Base-by-base conservation (phyloP, 2,113 vertebrate genomes). In the Pleuronectes platessa region DNA sequence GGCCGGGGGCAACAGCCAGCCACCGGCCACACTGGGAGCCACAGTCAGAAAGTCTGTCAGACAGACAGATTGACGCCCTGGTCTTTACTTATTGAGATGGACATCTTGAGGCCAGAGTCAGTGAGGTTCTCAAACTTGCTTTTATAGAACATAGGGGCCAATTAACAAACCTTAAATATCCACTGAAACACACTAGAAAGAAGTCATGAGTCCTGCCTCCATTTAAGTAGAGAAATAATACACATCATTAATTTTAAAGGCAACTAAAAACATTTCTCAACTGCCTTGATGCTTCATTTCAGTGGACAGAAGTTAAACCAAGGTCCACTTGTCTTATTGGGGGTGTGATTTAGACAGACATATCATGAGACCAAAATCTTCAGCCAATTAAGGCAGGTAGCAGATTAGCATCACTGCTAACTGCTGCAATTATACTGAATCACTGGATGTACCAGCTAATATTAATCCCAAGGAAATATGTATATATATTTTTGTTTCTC, bases 11-110 rank as follows among this genome's bases (percentile, higher is more conserved):
- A 74, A 76, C 67, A 42, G 54, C 53, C 51, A 71, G 61, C 76
- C 58, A 60, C 49, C 2, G 12, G 79, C 68, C 62, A 65, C 69
- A 81, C 72, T 40, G 60, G 40, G 58, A 86, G 66, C 55, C 49
- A 58, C 54, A 60, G 82, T 66, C 27, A 67, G 45, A 74, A 13
- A 74, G 21, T 56, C 51, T 17, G 20, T 9, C 3, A 13, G 53
- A 78, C 23, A 80, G 20, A 47, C 79, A 74, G 51, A 20, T 55
- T 26, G 77, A 69, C 42, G 42, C 71, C 82, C 64, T 2, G 27
- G 53, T 27, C 73, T 40, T 81, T 63, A 78, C 81, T 88, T 60
- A 54, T 5, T 26, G 20, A 37, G 37, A 62, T 20, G 71, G 71
- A 83, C 76, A 76, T 73, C 18, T 37, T 47, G 54, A 69, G 15